Evolutionary conservation across 2,797 vertebrate genomes (phyloP).

Genomic region (Petrocephalus sullivani): DNA sequence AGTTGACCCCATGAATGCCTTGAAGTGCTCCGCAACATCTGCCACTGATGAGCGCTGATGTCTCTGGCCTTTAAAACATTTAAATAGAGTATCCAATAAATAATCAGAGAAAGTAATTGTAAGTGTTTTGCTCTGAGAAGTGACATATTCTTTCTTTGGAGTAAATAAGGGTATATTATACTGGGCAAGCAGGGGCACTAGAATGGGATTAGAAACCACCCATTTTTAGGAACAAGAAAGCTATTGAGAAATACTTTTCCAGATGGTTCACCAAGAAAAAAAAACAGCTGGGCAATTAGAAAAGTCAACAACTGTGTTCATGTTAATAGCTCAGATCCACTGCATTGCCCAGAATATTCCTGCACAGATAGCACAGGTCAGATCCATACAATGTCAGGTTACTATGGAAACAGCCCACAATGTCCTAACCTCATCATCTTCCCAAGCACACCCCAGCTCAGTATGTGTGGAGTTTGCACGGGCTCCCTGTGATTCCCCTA

Average conservation of each 20-base stretch:
- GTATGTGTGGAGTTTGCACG: not conserved
- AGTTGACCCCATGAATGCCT: not conserved
- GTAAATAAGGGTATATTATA: not conserved
- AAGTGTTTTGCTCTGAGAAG: not conserved
- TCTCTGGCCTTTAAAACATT: not conserved
- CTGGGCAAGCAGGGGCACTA: not conserved
- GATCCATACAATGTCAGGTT: not conserved
- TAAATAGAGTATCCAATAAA: not conserved
- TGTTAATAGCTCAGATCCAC: not conserved
- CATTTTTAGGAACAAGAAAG: not conserved
- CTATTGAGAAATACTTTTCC: not conserved
- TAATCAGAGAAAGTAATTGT: not conserved
- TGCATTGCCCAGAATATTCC: not conserved
- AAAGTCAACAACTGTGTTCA: not conserved
- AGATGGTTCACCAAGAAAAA: not conserved
- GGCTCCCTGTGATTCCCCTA: not conserved
- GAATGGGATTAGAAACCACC: not conserved
- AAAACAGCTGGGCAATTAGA: not conserved
- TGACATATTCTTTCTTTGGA: not conserved
- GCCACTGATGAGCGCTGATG: not conserved
- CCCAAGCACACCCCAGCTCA: not conserved
- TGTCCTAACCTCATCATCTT: not conserved
- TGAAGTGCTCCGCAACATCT: not conserved
- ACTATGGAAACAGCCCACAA: not conserved
- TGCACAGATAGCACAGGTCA: not conserved